Conservation (phyloP, 1,140 invertebrate species). For the Monochamus saltuarius region DNA sequence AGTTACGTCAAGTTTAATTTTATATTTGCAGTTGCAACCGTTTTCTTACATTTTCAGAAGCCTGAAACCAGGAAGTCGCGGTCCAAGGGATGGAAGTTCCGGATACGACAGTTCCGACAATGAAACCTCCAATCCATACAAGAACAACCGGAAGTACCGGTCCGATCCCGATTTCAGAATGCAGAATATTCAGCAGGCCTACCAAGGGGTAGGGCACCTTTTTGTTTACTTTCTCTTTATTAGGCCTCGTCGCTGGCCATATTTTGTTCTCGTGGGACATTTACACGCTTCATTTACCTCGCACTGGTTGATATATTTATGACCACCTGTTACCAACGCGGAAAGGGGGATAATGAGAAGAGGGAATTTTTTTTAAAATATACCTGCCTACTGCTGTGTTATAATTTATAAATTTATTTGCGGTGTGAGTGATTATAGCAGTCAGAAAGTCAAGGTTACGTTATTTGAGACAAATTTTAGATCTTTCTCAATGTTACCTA, state of each 20-base stretch:
- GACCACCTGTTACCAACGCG: too few relatives aligned
- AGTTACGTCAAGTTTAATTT: too few relatives aligned
- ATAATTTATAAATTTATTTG: too few relatives aligned
- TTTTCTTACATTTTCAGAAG: slow-evolving; percentile 39
- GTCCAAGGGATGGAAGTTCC: slow-evolving; percentile 67
- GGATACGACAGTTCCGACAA: slow-evolving; percentile 84
- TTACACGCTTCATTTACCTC: slow-evolving; percentile 24
- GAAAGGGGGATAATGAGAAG: too few relatives aligned
- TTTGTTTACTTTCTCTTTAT: not conserved
- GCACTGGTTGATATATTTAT: not conserved
- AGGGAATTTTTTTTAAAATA: too few relatives aligned
- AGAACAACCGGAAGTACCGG: slow-evolving; percentile 66
- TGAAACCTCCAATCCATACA: slow-evolving; percentile 65
- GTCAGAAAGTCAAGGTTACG: too few relatives aligned
- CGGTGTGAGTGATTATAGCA: too few relatives aligned
- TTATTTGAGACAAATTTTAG: too few relatives aligned
- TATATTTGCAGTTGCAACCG: too few relatives aligned
- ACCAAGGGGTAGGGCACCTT: slow-evolving; percentile 49
- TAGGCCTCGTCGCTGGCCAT: not conserved
- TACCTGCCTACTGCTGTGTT: too few relatives aligned
- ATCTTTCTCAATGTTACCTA: too few relatives aligned
- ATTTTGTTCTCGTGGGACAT: not conserved
- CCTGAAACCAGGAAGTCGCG: slow-evolving; percentile 49
- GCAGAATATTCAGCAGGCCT: slow-evolving; percentile 60
- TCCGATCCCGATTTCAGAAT: slow-evolving; percentile 82